These are phyloP conservation scores for Drosophila demipolita DNA, from an alignment of 2,888 invertebrate genomes.

Conservation along the genomic window DNA sequence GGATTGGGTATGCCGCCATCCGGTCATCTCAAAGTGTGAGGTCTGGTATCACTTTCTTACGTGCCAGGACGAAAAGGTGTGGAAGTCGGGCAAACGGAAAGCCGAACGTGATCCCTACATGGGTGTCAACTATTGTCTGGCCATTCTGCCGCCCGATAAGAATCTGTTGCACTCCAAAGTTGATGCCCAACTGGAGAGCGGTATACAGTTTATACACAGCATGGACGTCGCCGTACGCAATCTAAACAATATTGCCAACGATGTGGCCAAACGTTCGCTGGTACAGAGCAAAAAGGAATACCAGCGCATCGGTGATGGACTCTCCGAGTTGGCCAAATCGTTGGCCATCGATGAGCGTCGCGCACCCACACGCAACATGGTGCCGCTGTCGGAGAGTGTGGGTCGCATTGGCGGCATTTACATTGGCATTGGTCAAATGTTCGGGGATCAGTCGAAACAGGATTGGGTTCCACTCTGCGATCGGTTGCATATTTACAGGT, in stretches of 20 bases:
- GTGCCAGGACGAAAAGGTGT: slow-evolving; percentile 98
- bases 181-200: slow-evolving; percentile 94
- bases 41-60: slow-evolving; percentile 99
- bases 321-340: slow-evolving; percentile 93
- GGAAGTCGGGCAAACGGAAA: slow-evolving; percentile 98
- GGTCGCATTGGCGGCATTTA: slow-evolving; percentile 95
- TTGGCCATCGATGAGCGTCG: slow-evolving; percentile 92
- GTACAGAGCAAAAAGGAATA: slow-evolving; percentile 90
- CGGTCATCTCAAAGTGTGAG: slow-evolving; percentile 94
- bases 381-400: slow-evolving; percentile 91
- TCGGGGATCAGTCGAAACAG: slow-evolving; percentile 94
- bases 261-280: slow-evolving; percentile 95
- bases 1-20: slow-evolving; percentile 98
- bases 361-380: slow-evolving; percentile 86
- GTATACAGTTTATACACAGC: slow-evolving; percentile 91
- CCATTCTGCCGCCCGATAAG: slow-evolving; percentile 93
- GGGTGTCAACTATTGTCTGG: slow-evolving; percentile 96
- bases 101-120: slow-evolving; percentile 97
- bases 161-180: slow-evolving; percentile 90
- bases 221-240: slow-evolving; percentile 95
- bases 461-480: slow-evolving; percentile 97
- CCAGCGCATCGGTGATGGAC: slow-evolving; percentile 94
- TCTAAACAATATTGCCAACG: slow-evolving; percentile 91
- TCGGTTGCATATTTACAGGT: slow-evolving; percentile 94
- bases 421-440: slow-evolving; percentile 94